A percentile compares a stretch with the other conserved stretches of the same genome.
phyloP scores from a whole-genome alignment of 2,113 vertebrate genomes.

The Limanda limanda region DNA sequence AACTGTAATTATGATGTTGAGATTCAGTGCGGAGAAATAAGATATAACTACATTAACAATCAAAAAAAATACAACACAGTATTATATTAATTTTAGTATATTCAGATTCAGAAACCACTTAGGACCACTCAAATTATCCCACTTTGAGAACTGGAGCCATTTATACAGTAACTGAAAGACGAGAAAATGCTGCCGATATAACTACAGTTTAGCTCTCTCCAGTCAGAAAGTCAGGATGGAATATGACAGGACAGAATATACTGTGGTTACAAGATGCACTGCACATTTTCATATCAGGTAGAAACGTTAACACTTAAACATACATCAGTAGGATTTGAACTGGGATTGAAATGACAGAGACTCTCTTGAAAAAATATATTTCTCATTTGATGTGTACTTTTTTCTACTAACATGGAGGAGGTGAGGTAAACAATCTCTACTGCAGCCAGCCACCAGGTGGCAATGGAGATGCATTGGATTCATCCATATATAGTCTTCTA shows the following conservation, averaged over 20 bases:
- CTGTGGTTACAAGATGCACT: too few species aligned
- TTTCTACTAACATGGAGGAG: too few species aligned
- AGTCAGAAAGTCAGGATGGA: background rate
- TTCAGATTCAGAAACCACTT: constrained; percentile 16
- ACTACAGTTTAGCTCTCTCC: background rate
- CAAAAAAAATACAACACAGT: constrained; percentile 9
- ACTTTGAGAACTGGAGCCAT: constrained; percentile 36
- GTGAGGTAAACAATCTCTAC: too few species aligned
- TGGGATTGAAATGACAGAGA: too few species aligned
- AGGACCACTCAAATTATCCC: constrained; percentile 38
- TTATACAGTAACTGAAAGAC: background rate
- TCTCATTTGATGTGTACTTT: too few species aligned
- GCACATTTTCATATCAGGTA: too few species aligned
- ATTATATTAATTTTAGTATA: constrained; percentile 11
- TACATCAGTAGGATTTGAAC: too few species aligned
- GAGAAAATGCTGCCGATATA: background rate
- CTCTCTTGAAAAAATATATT: too few species aligned
- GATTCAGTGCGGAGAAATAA: constrained; percentile 3
- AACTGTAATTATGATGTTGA: constrained; percentile 33
- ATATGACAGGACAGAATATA: background rate
- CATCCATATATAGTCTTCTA: too few species aligned
- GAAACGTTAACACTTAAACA: too few species aligned
- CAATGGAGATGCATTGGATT: too few species aligned
- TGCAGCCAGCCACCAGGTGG: too few species aligned
- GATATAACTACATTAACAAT: constrained; percentile 5